Evolutionary conservation across 2,888 invertebrate genomes (phyloP), one percentile per base, ranked within the genome.

Genomic region (Scrobipalpa costella): DNA sequence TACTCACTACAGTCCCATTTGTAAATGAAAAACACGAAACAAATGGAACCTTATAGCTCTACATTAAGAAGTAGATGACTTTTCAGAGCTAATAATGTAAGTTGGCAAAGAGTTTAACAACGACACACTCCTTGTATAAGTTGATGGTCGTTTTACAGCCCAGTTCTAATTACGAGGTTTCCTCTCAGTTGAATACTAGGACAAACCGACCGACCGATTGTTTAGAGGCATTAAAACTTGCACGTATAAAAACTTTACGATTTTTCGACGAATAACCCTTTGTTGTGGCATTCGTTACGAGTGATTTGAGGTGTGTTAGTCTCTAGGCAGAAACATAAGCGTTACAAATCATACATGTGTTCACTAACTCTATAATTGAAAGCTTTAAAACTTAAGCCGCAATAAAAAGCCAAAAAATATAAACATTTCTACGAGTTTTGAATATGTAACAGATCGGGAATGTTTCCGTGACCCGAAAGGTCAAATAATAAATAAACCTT

Each of bases 121-220:
- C 81, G 80, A 80, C 78, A 80, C 80, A 81, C 77, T 83, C 82
- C 79, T 86, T 74, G 79, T 83, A 80, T 82, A 77, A 80, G 80
- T 86, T 90, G 86, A 91, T 89, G 88, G 88, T 83, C 87, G 81
- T 90, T 91, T 90, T 90, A 91, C 84, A 78, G 79, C 86, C 82
- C 76, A 79, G 83, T 84, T 84, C 85, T 88, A 90, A 91, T 90
- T 88, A 86, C 80, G 80, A 82, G 81, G 85, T 87, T 86, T 88
- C 86, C 85, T 86, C 81, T 84, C 79, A 77, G 74, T 76, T 70
- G 69, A 69, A 81, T 78, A 83, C 83, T 87, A 88, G 86, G 83
- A 80, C 80, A 78, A 73, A 74, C 74, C 77, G 79, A 79, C 79
- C 76, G 74, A 73, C 73, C 77, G 80, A 85, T 83, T 86, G 86